A percentile compares a stretch with the other conserved stretches of the same genome.
phyloP scores from a whole-genome alignment of 30 jellyfish, hydroid and myxozoan species.

The Hydractinia symbiolongicarpus region DNA sequence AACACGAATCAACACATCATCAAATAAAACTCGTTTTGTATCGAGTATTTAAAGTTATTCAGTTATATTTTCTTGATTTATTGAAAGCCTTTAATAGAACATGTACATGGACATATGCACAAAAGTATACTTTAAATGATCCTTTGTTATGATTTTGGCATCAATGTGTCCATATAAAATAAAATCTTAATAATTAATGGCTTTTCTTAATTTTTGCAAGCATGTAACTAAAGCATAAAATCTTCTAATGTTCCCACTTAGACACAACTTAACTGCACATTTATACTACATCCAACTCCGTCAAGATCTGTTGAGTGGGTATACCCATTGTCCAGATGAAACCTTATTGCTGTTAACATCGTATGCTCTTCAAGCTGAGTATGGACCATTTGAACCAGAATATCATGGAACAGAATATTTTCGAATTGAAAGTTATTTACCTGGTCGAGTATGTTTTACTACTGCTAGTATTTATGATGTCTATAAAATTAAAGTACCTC shows the following conservation, averaged over 20 bases:
- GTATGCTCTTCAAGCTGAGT: constrained; percentile 88
- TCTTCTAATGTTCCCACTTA: not conserved
- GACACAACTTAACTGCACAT: constrained; percentile 60
- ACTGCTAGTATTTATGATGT: not conserved
- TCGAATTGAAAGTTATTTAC: constrained; percentile 54
- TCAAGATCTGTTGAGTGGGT: constrained; percentile 49
- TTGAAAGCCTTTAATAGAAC: too few relatives aligned
- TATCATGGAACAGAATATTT: constrained; percentile 54
- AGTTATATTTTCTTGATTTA: too few relatives aligned
- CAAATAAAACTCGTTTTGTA: too few relatives aligned
- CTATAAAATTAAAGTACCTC: not conserved
- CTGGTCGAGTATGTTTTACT: constrained; percentile 47
- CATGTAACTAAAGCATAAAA: not conserved
- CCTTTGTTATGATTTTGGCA: too few relatives aligned
- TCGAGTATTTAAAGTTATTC: too few relatives aligned
- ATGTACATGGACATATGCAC: too few relatives aligned
- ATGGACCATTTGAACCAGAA: constrained; percentile 43
- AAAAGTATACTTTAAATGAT: too few relatives aligned
- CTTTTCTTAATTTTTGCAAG: not conserved
- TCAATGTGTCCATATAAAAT: too few relatives aligned
- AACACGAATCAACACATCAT: too few relatives aligned
- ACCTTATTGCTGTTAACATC: constrained; percentile 44
- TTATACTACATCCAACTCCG: constrained; percentile 67
- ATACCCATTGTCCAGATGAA: constrained; percentile 66
- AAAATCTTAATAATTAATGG: too few relatives aligned